Conservation (phyloP, 2,113 vertebrate species). For the Amphiprion ocellaris region DNA sequence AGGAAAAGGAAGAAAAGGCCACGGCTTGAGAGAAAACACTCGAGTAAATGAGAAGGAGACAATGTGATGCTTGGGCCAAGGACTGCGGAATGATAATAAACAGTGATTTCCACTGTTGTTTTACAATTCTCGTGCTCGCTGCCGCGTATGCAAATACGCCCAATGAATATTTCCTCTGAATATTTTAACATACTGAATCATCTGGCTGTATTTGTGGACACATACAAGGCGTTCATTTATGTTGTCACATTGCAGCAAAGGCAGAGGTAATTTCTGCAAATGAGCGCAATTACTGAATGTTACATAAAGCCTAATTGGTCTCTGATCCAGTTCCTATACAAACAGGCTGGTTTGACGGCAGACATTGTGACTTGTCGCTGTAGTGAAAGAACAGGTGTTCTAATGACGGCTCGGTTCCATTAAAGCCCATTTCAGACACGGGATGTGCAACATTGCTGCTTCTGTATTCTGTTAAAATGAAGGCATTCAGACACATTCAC, state of each 20-base stretch:
- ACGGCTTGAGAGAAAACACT: conserved; percentile 27
- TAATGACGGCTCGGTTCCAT: too few species aligned
- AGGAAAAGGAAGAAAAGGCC: neutral
- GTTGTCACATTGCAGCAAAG: conserved; percentile 47
- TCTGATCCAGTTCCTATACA: conserved; percentile 42
- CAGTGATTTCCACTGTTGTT: conserved; percentile 38
- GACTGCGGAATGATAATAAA: conserved; percentile 45
- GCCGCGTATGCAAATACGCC: conserved; percentile 59
- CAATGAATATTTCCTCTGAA: conserved; percentile 49
- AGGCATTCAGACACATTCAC: too few species aligned
- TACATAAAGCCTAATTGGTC: conserved; percentile 54
- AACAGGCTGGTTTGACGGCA: neutral
- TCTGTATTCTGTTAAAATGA: too few species aligned
- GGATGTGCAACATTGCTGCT: too few species aligned
- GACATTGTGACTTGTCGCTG: too few species aligned
- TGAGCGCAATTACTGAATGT: conserved; percentile 48
- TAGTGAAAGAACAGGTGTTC: too few species aligned
- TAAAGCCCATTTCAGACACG: too few species aligned
- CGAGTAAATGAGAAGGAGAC: conserved; percentile 45
- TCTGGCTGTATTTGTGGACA: conserved; percentile 49
- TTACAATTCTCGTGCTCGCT: conserved; percentile 1
- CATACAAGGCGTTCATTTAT: conserved; percentile 31
- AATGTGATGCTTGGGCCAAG: conserved; percentile 24
- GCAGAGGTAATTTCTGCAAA: conserved; percentile 64
- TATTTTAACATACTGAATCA: conserved; percentile 65